phyloP scores from a whole-genome alignment of 2,113 vertebrate genomes.

The Bolborhynchus lineola region DNA sequence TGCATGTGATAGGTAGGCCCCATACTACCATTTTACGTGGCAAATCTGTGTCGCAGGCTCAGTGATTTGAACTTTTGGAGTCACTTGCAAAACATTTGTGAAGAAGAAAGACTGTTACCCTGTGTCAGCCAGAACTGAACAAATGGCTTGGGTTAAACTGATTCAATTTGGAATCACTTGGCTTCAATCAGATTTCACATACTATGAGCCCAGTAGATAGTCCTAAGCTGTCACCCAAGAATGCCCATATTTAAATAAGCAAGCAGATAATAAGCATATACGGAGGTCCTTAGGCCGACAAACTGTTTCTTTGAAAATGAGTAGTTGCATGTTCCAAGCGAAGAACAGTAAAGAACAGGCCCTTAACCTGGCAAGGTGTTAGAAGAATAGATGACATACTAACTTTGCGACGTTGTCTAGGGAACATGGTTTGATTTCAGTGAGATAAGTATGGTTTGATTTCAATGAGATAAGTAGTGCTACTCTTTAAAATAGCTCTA shows the following conservation, averaged over 20 bases:
- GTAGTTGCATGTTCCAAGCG: not conserved
- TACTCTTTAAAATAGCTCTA: not conserved
- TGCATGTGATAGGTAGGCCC: no score
- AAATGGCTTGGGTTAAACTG: not conserved
- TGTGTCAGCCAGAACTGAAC: not conserved
- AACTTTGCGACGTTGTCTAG: not conserved
- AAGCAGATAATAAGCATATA: not conserved
- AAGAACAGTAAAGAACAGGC: not conserved
- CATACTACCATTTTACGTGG: no score
- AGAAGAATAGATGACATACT: not conserved
- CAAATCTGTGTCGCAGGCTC: no score
- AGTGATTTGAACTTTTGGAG: no score
- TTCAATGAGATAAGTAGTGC: not conserved
- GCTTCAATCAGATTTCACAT: not conserved
- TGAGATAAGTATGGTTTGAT: not conserved
- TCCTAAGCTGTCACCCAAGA: not conserved
- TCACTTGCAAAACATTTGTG: not conserved
- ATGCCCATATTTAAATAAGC: not conserved
- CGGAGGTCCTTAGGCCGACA: not conserved
- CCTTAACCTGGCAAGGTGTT: not conserved
- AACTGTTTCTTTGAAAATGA: not conserved
- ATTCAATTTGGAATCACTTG: not conserved
- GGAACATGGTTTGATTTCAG: not conserved
- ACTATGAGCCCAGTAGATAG: not conserved
- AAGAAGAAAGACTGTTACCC: not conserved